A percentile compares a stretch with the other conserved stretches of the same genome.
These are phyloP conservation scores for Passerina amoena DNA, from an alignment of 2,113 vertebrate genomes.

Conservation along the genomic window DNA sequence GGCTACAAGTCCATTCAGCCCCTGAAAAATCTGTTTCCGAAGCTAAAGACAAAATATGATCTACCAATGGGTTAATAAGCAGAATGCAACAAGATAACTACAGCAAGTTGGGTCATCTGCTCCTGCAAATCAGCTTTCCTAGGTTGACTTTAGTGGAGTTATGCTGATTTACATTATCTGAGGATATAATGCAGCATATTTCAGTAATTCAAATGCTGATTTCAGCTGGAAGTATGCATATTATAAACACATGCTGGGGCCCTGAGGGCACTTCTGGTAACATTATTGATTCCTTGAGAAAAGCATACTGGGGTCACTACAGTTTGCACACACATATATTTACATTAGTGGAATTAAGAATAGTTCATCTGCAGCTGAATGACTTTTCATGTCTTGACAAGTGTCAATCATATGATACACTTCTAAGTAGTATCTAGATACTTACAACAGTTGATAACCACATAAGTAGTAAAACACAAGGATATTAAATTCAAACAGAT, in stretches of 20 bases:
- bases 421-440: neutral
- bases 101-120: neutral
- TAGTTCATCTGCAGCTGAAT: neutral
- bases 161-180: conserved; percentile 12
- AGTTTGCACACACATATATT: neutral
- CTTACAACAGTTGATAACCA: neutral
- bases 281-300: neutral
- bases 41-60: neutral
- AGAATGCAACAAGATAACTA: neutral
- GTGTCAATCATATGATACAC: neutral
- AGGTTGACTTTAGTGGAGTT: neutral
- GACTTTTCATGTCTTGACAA: neutral
- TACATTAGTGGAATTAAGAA: neutral
- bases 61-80: neutral
- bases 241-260: conserved; percentile 40
- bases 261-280: conserved; percentile 36
- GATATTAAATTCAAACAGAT: neutral
- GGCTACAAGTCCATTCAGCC: neutral
- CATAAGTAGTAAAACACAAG: neutral
- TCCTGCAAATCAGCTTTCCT: neutral
- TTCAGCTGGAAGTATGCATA: conserved; percentile 30
- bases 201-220: conserved; percentile 42
- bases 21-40: neutral
- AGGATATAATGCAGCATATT: neutral
- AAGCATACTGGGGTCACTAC: neutral